phyloP scores from a whole-genome alignment of 2,888 invertebrate species.

The Pseudanteris insignis region DNA sequence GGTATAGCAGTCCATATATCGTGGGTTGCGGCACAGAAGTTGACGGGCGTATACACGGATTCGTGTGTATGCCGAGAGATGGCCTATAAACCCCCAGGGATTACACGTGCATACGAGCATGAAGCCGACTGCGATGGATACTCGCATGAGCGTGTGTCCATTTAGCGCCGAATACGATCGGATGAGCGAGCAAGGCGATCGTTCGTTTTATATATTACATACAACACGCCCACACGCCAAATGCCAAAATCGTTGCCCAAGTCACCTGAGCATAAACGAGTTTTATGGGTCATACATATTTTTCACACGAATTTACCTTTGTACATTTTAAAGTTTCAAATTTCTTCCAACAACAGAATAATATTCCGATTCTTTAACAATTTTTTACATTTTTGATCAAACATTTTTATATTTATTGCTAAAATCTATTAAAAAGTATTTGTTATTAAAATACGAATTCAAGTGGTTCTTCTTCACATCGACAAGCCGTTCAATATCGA shows the following conservation, averaged over 20 bases:
- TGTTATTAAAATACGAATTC: too few species aligned
- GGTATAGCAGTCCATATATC: constrained; percentile 45
- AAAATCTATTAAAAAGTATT: too few species aligned
- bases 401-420: neutral
- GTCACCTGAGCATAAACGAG: constrained; percentile 19
- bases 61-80: constrained; percentile 38
- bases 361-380: too few species aligned
- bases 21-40: constrained; percentile 48
- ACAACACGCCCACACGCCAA: constrained; percentile 18
- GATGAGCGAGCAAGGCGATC: constrained; percentile 51
- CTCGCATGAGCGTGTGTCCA: constrained; percentile 49
- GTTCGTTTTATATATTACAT: constrained; percentile 40
- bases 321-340: too few species aligned
- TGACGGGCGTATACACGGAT: constrained; percentile 34
- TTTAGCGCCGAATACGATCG: constrained; percentile 54
- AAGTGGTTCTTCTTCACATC: too few species aligned
- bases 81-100: constrained; percentile 59
- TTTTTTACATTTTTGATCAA: neutral
- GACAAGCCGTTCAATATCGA: too few species aligned
- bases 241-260: constrained; percentile 20
- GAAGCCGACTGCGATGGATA: constrained; percentile 50
- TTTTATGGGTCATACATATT: constrained; percentile 5
- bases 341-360: neutral
- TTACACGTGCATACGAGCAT: constrained; percentile 57
- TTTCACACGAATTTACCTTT: neutral